Percentiles rank a stretch among this genome's conserved stretches.
These are phyloP conservation scores for Leptinotarsa defecta DNA, from an alignment of 1,140 invertebrate genomes.

Conservation along the genomic window DNA sequence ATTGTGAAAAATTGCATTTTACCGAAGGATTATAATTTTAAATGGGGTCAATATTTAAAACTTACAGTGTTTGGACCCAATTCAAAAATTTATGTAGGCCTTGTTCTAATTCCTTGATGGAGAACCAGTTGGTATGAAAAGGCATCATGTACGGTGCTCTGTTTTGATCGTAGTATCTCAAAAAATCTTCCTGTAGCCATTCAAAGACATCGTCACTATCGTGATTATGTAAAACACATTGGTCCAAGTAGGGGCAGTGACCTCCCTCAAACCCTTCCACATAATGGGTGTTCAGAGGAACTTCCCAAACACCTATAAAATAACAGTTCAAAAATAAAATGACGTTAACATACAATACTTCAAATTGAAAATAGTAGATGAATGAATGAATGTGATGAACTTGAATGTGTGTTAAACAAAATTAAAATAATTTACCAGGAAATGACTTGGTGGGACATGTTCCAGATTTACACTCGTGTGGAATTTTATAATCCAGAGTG, in stretches of 20 bases:
- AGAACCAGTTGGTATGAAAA: conserved; percentile 95
- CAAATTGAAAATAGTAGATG: no score
- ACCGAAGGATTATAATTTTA: not conserved
- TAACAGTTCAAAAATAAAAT: no score
- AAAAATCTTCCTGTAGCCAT: conserved; percentile 91
- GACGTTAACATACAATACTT: no score
- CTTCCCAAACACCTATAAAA: conserved; percentile 82
- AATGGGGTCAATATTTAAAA: conserved; percentile 42
- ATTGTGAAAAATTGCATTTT: no score
- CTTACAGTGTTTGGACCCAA: conserved; percentile 77
- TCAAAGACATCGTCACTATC: conserved; percentile 85
- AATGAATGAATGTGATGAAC: no score
- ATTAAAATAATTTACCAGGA: conserved; percentile 64
- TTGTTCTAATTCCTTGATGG: conserved; percentile 81
- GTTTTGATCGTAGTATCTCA: conserved; percentile 83
- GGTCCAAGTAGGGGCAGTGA: conserved; percentile 90
- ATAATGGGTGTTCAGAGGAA: conserved; percentile 91
- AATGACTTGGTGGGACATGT: conserved; percentile 90
- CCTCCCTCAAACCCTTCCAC: conserved; percentile 88
- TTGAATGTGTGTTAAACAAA: not conserved
- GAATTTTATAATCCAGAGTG: conserved; percentile 88
- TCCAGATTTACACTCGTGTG: conserved; percentile 89
- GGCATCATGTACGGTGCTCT: conserved; percentile 92
- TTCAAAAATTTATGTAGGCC: conserved; percentile 87
- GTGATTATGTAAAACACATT: conserved; percentile 89